Conservation (phyloP, 1,140 invertebrate species). For the Limonius californicus region DNA sequence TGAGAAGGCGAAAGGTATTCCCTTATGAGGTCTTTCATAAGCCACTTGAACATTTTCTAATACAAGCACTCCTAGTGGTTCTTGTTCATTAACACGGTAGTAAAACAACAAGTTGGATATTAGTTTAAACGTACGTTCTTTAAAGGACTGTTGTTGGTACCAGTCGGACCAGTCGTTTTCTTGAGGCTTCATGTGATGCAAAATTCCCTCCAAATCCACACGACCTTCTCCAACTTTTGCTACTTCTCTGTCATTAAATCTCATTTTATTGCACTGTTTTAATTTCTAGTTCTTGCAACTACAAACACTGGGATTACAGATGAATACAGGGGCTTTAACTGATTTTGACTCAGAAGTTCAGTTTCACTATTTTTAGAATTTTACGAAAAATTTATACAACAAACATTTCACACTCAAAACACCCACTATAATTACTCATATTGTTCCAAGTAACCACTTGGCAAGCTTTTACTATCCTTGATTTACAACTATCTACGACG, state of each 20-base stretch:
- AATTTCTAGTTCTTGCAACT: too few species aligned
- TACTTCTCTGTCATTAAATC: slow-evolving; percentile 44
- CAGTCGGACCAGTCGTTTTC: slow-evolving; percentile 45
- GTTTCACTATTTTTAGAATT: too few species aligned
- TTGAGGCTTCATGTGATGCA: slow-evolving; percentile 43
- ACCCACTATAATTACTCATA: too few species aligned
- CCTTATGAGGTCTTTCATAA: slow-evolving; percentile 41
- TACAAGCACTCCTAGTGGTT: slow-evolving; percentile 42
- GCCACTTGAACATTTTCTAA: slow-evolving; percentile 45
- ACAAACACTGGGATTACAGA: too few species aligned
- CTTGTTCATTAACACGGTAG: slow-evolving; percentile 40
- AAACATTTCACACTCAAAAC: too few species aligned
- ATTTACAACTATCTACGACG: too few species aligned
- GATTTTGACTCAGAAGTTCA: too few species aligned
- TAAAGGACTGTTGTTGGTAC: slow-evolving; percentile 44
- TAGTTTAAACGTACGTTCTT: slow-evolving; percentile 44
- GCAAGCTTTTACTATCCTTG: too few species aligned
- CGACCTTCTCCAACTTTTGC: slow-evolving; percentile 31
- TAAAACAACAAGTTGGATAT: slow-evolving; percentile 44
- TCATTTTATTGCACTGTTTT: slow-evolving; percentile 29
- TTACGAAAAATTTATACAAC: too few species aligned
- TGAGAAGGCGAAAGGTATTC: slow-evolving; percentile 44
- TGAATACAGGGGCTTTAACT: too few species aligned
- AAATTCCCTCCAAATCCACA: slow-evolving; percentile 40
- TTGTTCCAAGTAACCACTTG: too few species aligned